phyloP scores from a whole-genome alignment of 2,888 invertebrate species.

The Archips crataeganus region DNA sequence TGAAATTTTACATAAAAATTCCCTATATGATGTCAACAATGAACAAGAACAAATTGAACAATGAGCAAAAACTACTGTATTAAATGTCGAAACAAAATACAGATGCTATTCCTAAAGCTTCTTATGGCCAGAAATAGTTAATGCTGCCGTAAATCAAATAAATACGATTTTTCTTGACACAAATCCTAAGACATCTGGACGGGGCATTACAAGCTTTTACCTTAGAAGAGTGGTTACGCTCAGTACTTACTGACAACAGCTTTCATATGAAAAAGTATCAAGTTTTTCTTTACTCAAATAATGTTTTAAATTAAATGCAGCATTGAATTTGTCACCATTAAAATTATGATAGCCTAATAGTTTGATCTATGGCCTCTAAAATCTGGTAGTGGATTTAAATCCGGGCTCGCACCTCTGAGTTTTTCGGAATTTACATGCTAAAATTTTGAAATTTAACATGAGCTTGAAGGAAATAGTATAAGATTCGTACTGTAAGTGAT shows the following conservation, averaged over 20 bases:
- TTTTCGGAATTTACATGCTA: too few species aligned
- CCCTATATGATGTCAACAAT: too few species aligned
- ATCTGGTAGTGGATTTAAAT: too few species aligned
- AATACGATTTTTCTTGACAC: slow-evolving; percentile 18
- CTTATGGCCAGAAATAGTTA: not conserved
- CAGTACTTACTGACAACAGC: not conserved
- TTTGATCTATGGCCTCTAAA: too few species aligned
- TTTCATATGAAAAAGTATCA: not conserved
- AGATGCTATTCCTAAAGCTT: not conserved
- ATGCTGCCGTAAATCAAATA: slow-evolving; percentile 15
- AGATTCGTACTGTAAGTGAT: too few species aligned
- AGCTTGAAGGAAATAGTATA: too few species aligned
- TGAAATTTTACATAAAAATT: too few species aligned
- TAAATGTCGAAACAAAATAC: not conserved
- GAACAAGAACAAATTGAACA: too few species aligned
- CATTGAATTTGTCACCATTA: not conserved
- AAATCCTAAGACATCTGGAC: slow-evolving; percentile 8
- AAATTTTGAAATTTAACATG: too few species aligned
- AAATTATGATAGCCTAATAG: too few species aligned
- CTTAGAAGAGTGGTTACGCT: not conserved
- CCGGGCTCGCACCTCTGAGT: too few species aligned
- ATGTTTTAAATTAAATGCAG: not conserved
- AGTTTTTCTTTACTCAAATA: not conserved
- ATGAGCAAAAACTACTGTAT: too few species aligned
- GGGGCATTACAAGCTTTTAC: slow-evolving; percentile 1